Evolutionary conservation across 2,797 vertebrate genomes (phyloP).

Genomic region (Chanos chanos): DNA sequence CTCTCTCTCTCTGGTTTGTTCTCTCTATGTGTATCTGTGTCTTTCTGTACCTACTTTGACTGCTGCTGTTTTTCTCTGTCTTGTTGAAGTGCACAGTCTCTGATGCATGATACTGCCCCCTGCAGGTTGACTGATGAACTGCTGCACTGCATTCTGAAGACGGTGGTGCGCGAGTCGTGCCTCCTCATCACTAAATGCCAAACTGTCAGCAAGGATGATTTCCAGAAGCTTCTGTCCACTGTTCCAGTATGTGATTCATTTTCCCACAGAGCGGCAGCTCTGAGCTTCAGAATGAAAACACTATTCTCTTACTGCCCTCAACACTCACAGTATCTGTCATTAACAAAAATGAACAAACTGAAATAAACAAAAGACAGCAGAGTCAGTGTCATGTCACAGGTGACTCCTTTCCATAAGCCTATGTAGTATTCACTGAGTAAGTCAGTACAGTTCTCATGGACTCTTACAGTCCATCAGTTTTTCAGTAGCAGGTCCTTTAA

Average conservation of each 20-base stretch:
- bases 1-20: slow-evolving; percentile 38
- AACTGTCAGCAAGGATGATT: slow-evolving; percentile 94
- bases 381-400: too few species aligned
- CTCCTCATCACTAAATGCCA: slow-evolving; percentile 99
- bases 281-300: too few species aligned
- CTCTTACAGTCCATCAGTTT: too few species aligned
- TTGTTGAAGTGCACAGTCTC: neutral
- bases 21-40: neutral
- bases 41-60: slow-evolving; percentile 36
- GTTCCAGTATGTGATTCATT: slow-evolving; percentile 98
- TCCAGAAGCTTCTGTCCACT: slow-evolving; percentile 97
- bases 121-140: slow-evolving; percentile 93
- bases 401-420: too few species aligned
- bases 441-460: too few species aligned
- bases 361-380: too few species aligned
- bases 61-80: neutral
- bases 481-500: too few species aligned
- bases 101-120: slow-evolving; percentile 10
- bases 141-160: slow-evolving; percentile 97
- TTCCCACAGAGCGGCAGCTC: too few species aligned
- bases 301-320: neutral
- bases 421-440: too few species aligned
- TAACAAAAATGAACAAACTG: too few species aligned
- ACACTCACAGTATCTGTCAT: too few species aligned
- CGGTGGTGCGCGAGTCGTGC: slow-evolving; percentile 95